These are phyloP conservation scores for Spodoptera frugiperda DNA, from an alignment of 1,140 invertebrate genomes.

Conservation along the genomic window DNA sequence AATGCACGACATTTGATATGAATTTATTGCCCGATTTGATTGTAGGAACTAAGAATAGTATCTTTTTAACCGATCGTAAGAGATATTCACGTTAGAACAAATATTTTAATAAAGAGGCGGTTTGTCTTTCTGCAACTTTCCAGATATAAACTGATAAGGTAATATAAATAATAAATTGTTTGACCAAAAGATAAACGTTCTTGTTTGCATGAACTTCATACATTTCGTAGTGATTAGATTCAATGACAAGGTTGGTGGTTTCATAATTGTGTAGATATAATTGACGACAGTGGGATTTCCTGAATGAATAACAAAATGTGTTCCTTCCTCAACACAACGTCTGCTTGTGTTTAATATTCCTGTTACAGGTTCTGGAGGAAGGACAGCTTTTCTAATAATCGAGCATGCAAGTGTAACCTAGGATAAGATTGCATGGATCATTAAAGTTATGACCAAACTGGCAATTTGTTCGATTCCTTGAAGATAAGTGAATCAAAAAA, in stretches of 20 bases:
- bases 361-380: too few species aligned
- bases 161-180: neutral
- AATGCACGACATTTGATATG: neutral
- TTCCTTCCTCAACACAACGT: too few species aligned
- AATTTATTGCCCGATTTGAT: neutral
- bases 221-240: neutral
- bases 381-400: too few species aligned
- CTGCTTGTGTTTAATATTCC: too few species aligned
- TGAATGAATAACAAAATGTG: too few species aligned
- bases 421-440: too few species aligned
- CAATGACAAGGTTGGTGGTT: conserved; percentile 9
- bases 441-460: too few species aligned
- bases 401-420: too few species aligned
- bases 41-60: neutral
- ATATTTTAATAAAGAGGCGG: conserved; percentile 20
- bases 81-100: conserved; percentile 8
- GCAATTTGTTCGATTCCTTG: too few species aligned
- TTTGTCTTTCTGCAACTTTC: conserved; percentile 8
- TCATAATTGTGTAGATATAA: neutral
- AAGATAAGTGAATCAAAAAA: too few species aligned
- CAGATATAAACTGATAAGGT: conserved; percentile 19
- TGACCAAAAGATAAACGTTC: neutral
- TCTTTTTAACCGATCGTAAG: neutral
- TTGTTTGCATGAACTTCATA: neutral
- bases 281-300: too few species aligned